A percentile compares a stretch with the other conserved stretches of the same genome.
These are phyloP conservation scores for Hypomecis atomaria DNA, from an alignment of 2,888 invertebrate species.

Conservation along the genomic window DNA sequence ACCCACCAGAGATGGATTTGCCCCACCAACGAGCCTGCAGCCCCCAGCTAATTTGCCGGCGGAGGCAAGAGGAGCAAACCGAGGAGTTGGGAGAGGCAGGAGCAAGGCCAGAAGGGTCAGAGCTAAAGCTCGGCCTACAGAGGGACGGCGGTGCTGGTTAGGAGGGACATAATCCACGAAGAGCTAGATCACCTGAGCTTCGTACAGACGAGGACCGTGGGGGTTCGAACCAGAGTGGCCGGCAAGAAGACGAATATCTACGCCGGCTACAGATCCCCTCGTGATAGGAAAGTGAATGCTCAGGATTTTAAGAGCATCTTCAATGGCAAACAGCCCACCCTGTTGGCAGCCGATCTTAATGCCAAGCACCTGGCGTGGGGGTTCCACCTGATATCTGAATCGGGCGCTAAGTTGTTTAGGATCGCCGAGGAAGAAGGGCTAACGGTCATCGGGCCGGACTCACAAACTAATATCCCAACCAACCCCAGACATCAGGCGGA, in stretches of 20 bases:
- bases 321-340: not conserved
- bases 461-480: not conserved
- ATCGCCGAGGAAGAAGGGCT: not conserved
- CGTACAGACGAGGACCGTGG: not conserved
- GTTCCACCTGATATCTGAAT: not conserved
- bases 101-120: no score
- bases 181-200: not conserved
- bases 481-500: not conserved
- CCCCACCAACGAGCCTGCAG: no score
- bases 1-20: no score
- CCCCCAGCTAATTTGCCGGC: no score
- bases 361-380: slow-evolving; percentile 10
- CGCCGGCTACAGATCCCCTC: slow-evolving; percentile 15
- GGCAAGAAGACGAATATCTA: not conserved
- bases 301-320: not conserved
- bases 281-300: not conserved
- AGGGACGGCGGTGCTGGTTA: slow-evolving; percentile 8
- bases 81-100: no score
- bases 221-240: not conserved
- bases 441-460: not conserved
- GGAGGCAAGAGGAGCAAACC: no score
- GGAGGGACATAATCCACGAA: slow-evolving; percentile 18
- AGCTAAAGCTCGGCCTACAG: not conserved
- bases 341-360: slow-evolving; percentile 3
- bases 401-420: not conserved